Evolutionary conservation across 2,888 invertebrate genomes (phyloP).

Genomic region (Amphipoea oculea): DNA sequence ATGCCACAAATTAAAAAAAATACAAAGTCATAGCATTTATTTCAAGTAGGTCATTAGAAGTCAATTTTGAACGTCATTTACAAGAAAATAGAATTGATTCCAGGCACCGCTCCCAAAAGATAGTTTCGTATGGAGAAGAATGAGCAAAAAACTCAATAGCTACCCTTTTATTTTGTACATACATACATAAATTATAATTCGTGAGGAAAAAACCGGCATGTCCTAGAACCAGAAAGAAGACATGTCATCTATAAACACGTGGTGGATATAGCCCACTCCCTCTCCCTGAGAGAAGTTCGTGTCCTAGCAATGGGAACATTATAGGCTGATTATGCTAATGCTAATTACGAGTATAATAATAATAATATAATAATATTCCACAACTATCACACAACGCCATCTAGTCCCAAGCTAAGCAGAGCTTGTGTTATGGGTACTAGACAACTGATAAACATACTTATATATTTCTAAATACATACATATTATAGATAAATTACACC

Average conservation of each 20-base stretch:
- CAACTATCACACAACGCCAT: no score
- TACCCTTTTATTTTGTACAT: not conserved
- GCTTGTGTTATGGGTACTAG: no score
- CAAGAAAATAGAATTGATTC: not conserved
- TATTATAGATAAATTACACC: no score
- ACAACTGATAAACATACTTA: no score
- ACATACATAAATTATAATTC: not conserved
- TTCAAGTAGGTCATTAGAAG: not conserved
- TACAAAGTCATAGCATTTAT: not conserved
- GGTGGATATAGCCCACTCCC: not conserved
- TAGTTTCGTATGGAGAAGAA: not conserved
- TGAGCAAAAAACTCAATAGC: not conserved
- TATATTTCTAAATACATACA: no score
- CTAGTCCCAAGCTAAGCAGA: no score
- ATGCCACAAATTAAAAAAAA: not conserved
- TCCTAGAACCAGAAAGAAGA: no score
- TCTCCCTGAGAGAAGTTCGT: not conserved
- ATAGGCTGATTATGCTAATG: not conserved
- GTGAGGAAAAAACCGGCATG: no score
- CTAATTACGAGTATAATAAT: not conserved
- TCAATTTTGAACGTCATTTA: not conserved
- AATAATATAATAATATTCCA: no score
- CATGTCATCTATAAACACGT: not conserved
- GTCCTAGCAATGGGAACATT: not conserved
- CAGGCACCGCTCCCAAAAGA: not conserved